A percentile compares a stretch with the other conserved stretches of the same genome.
Conservation (phyloP, 2,797 vertebrate genomes). For the Cyclopterus lumpus region DNA sequence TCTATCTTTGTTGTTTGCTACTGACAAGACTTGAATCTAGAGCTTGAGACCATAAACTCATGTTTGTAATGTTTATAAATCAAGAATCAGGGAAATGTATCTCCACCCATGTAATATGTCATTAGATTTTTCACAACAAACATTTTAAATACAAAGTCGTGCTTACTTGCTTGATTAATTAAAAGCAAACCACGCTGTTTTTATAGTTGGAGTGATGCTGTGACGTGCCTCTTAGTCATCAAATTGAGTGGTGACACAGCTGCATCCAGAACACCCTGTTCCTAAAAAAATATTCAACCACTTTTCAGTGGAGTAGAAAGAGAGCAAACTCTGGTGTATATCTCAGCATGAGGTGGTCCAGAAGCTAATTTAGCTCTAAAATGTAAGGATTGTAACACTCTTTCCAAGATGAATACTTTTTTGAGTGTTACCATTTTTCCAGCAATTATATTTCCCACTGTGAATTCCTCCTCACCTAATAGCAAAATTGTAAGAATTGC, state of each 20-base stretch:
- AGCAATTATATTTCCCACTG: conserved; percentile 1
- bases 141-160: not conserved
- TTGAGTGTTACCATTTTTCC: not conserved
- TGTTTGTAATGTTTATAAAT: no score
- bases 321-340: conserved; percentile 3
- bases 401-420: not conserved
- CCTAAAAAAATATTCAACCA: conserved; percentile 15
- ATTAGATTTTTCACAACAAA: not conserved
- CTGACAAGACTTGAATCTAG: no score
- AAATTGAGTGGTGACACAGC: conserved; percentile 41
- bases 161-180: conserved; percentile 34
- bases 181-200: conserved; percentile 43
- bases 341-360: conserved; percentile 9
- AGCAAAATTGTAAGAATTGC: conserved; percentile 20
- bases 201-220: conserved; percentile 24
- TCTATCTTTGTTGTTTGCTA: no score
- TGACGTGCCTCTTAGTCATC: conserved; percentile 37
- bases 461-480: conserved; percentile 17
- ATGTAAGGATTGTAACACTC: not conserved
- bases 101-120: not conserved
- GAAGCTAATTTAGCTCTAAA: not conserved
- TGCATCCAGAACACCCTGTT: conserved; percentile 21
- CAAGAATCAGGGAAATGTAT: not conserved
- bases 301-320: conserved; percentile 19
- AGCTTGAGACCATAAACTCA: no score